Evolutionary conservation across 2,888 invertebrate genomes (phyloP).

Genomic region (Phania funesta): DNA sequence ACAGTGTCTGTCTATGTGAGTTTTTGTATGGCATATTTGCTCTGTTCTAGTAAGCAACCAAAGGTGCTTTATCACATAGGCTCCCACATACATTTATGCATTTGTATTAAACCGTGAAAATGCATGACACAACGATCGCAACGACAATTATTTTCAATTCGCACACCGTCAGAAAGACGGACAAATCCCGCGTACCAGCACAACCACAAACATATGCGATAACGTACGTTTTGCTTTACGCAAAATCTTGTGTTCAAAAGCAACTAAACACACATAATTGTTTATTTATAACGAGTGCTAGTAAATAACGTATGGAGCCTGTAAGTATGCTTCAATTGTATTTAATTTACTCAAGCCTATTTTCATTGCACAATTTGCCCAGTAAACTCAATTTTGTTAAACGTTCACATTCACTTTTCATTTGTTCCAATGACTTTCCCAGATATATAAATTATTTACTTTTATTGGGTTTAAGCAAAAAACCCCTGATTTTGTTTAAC

Average conservation of each 20-base stretch:
- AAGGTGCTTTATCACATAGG: conserved; percentile 26
- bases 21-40: background rate
- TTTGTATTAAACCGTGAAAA: conserved; percentile 14
- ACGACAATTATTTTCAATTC: background rate
- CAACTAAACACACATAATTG: conserved; percentile 21
- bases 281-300: conserved; percentile 17
- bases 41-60: conserved; percentile 12
- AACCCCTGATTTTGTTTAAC: no score
- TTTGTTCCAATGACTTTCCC: background rate
- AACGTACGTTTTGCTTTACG: background rate
- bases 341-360: conserved; percentile 21
- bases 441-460: conserved; percentile 5
- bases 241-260: background rate
- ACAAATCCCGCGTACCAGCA: background rate
- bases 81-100: background rate
- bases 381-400: conserved; percentile 3
- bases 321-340: conserved; percentile 36
- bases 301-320: conserved; percentile 20
- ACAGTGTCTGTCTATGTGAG: conserved; percentile 3
- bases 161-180: background rate
- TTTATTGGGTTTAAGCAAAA: no score
- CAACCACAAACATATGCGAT: conserved; percentile 30
- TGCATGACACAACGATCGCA: conserved; percentile 28
- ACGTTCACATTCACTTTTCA: conserved; percentile 41
- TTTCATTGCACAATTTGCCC: conserved; percentile 5